A percentile compares a stretch with the other conserved stretches of the same genome.
These are phyloP conservation scores for Chamaetylas fuelleborni DNA, from an alignment of 2,113 vertebrate genomes.

Conservation along the genomic window DNA sequence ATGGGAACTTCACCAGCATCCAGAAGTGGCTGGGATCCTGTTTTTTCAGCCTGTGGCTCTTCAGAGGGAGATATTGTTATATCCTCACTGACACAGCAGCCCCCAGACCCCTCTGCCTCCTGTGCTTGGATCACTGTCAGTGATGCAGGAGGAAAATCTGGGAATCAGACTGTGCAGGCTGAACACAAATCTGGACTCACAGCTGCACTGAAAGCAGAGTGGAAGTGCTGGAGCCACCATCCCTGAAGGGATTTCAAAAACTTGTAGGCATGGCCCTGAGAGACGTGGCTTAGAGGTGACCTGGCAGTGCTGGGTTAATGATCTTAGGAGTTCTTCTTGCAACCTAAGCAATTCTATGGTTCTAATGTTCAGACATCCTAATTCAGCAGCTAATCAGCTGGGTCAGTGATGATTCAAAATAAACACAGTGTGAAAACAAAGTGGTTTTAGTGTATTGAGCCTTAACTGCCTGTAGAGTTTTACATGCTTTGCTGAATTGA, in stretches of 20 bases:
- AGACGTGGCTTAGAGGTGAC: no score
- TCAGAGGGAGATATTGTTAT: neutral
- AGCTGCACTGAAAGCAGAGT: neutral
- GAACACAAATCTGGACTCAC: accelerated
- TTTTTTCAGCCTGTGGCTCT: neutral
- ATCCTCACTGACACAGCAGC: accelerated
- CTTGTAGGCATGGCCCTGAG: neutral
- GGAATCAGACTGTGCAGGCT: no score
- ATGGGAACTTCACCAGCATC: neutral
- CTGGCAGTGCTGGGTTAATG: neutral
- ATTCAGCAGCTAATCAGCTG: constrained; percentile 59
- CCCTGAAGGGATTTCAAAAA: neutral
- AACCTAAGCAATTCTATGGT: neutral
- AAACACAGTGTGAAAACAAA: constrained; percentile 70
- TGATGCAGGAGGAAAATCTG: no score
- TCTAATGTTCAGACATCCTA: constrained; percentile 12
- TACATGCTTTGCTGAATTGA: constrained; percentile 73
- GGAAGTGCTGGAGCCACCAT: neutral
- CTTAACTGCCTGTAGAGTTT: constrained; percentile 58
- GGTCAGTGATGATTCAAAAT: constrained; percentile 50
- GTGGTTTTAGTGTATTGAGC: constrained; percentile 36
- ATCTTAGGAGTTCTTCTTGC: neutral
- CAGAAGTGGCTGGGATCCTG: neutral
- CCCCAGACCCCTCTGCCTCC: neutral
- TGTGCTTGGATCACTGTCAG: no score